phyloP scores from a whole-genome alignment of 2,888 invertebrate genomes.

The Neelides folsomi region DNA sequence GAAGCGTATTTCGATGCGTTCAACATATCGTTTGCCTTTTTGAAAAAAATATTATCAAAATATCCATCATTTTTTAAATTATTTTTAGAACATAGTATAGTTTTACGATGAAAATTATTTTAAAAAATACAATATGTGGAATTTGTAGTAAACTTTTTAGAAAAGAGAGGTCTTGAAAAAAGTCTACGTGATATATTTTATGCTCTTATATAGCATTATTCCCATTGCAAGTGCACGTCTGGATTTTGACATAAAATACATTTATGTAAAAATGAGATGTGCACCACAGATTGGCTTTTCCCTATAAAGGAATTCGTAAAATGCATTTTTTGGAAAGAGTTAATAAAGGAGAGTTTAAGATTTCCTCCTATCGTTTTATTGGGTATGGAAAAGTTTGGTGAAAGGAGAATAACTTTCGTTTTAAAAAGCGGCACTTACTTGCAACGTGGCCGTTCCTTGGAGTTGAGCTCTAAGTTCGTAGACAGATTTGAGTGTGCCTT shows the following conservation, averaged over 20 bases:
- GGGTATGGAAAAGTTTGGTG: background rate
- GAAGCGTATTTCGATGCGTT: conserved; percentile 35
- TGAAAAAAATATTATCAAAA: conserved; percentile 3
- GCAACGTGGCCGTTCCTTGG: conserved; percentile 31
- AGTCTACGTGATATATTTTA: no score
- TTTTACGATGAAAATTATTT: background rate
- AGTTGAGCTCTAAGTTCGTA: conserved; percentile 32
- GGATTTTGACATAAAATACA: no score
- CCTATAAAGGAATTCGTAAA: background rate
- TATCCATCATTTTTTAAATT: background rate
- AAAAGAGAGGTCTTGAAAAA: no score
- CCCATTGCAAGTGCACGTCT: no score
- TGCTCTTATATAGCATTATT: no score
- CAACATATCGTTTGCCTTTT: conserved; percentile 30
- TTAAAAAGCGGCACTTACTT: conserved; percentile 19
- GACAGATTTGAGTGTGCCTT: conserved; percentile 32
- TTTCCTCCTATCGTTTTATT: background rate
- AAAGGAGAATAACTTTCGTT: background rate
- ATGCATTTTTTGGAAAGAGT: background rate
- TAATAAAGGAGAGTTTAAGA: conserved; percentile 1
- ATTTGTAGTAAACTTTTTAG: background rate
- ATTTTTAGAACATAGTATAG: background rate
- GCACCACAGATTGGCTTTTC: no score
- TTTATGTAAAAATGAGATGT: no score
- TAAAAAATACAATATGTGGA: background rate